Percentiles rank a stretch among this genome's conserved stretches.
Evolutionary conservation across 2,888 invertebrate genomes (phyloP).

Genomic region (Cephus pulcher): DNA sequence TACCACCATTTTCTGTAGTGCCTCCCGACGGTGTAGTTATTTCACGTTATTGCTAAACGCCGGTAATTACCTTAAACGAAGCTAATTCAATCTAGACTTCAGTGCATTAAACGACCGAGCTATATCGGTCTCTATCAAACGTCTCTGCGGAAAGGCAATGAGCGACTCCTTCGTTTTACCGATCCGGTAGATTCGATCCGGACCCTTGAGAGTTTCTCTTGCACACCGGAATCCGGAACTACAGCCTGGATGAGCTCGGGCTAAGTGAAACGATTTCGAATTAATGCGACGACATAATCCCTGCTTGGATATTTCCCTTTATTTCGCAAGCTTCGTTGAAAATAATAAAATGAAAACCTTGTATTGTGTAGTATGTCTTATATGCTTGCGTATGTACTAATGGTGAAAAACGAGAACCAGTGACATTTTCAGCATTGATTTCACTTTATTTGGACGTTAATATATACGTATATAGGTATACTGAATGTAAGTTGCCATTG

Average conservation of each 20-base stretch:
- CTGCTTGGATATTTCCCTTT: background rate
- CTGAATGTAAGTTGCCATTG: constrained; percentile 9
- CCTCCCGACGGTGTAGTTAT: constrained; percentile 16
- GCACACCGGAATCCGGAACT: too few species aligned
- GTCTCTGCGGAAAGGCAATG: background rate
- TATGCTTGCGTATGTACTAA: background rate
- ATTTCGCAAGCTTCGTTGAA: background rate
- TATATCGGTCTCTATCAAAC: background rate
- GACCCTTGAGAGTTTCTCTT: background rate
- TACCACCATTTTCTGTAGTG: constrained; percentile 6
- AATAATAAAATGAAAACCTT: background rate
- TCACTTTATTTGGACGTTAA: background rate
- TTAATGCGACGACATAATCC: background rate
- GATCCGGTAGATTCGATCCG: background rate
- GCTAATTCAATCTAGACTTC: constrained; percentile 26
- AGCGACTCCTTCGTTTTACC: background rate
- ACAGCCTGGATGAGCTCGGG: background rate
- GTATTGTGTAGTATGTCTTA: background rate
- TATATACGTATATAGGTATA: background rate
- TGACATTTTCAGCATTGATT: background rate
- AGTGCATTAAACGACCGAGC: background rate
- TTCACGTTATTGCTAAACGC: constrained; percentile 26
- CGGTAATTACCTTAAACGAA: constrained; percentile 27
- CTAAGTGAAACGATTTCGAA: background rate
- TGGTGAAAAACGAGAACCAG: background rate